These are phyloP conservation scores for Gisinianus flammeolus DNA, from an alignment of 2,888 invertebrate genomes.

Conservation along the genomic window DNA sequence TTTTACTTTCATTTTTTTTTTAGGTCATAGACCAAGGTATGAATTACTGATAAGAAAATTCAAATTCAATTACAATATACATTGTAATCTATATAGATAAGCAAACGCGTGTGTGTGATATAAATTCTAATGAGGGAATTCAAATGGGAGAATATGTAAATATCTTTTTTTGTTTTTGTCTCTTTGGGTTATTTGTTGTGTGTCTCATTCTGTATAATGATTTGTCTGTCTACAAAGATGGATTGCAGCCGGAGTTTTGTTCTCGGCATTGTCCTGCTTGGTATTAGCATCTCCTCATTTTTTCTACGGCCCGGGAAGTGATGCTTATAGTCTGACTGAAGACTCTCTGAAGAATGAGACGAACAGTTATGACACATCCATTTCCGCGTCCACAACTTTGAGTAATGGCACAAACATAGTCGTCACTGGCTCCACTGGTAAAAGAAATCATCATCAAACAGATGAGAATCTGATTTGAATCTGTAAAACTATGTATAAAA, in stretches of 20 bases:
- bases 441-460: too few relatives aligned
- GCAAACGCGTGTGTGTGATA: too few relatives aligned
- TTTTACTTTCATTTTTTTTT: too few relatives aligned
- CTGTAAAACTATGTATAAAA: too few relatives aligned
- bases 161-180: background rate
- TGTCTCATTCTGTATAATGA: background rate
- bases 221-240: conserved; percentile 61
- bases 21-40: conserved; percentile 72
- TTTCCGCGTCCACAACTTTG: background rate
- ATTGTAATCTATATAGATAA: too few relatives aligned
- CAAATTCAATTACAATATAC: background rate
- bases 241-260: conserved; percentile 73
- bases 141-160: too few relatives aligned
- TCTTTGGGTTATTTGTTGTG: background rate
- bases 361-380: background rate
- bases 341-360: conserved; percentile 64
- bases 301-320: conserved; percentile 69
- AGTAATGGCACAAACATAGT: background rate
- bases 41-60: background rate
- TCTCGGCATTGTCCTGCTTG: conserved; percentile 71
- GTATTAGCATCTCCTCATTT: conserved; percentile 69
- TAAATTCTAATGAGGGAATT: too few relatives aligned
- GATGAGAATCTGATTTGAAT: too few relatives aligned
- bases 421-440: background rate
- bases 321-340: conserved; percentile 64